Evolutionary conservation across 2,797 vertebrate genomes (phyloP), one percentile per base, ranked within the genome.

Genomic region (Hoplostethus mediterraneus): DNA sequence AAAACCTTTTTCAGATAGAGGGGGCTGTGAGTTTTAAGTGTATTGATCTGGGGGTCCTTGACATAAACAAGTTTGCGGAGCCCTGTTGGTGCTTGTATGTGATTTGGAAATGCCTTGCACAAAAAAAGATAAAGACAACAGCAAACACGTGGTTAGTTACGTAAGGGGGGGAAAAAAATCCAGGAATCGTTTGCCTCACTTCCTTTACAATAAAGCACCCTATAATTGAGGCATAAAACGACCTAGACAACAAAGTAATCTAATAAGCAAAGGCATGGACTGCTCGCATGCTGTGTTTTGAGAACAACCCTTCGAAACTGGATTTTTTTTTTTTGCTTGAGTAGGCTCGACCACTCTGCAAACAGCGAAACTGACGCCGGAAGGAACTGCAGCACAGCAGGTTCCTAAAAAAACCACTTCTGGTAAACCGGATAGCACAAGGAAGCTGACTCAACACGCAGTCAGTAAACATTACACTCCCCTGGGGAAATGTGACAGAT

Each of bases 331-430:
- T 11, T 63, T 76, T 69, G 42, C 73, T 56, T 69, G 48, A 85
- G 64, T 82, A 68, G 47, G 71, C 77, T 83, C 16, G 21, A 21
- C 21, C 21, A 33, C 33, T 57, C 62, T 67, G 68, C 74, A 85
- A 84, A 87, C 63, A 81, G 13, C 13, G 81, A 91, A 91, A 90
- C 81, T 79, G 66, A 40, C 2, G 31, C 67, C 47, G 14, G 61
- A 73, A 81, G 61, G 67, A 67, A 71, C 74, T 67, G 72, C 82
- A 78, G 81, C 72, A 56, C 54, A 79, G 77, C 83, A 81, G 79
- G 86, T 92, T 91, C 81, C 86, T 79, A 82, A 90, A 83, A 86
- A 78, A 44, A 28, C 52, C n/a, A 82, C 81, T 91, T 90, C 83
- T 90, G 80, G 90, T 89, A 79, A 87, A 87, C 72, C 77, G 62